Percentiles rank a stretch among this genome's conserved stretches.
Evolutionary conservation across 2,888 invertebrate species (phyloP).

Genomic region (Bellardia bayeri): DNA sequence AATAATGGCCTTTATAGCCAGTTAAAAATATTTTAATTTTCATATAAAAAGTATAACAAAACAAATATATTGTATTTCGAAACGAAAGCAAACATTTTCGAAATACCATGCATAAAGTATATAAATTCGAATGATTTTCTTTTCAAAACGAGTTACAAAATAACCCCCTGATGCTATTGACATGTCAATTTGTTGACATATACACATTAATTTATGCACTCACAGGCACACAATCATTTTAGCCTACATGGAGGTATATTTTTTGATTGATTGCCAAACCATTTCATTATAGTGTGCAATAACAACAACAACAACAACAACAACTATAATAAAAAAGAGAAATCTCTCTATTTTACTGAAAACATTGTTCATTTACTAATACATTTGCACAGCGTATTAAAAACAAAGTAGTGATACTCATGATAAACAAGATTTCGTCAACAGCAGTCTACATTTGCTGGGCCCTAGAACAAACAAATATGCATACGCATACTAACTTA

Average conservation of each 20-base stretch:
- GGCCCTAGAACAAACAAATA: too few relatives aligned
- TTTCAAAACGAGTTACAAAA: too few relatives aligned
- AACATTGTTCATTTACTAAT: conserved; percentile 36
- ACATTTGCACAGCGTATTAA: neutral
- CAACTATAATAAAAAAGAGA: neutral
- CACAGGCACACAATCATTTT: neutral
- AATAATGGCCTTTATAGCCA: too few relatives aligned
- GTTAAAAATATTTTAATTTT: neutral
- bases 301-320: neutral
- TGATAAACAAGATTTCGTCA: neutral
- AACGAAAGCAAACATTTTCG: neutral
- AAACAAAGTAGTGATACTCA: neutral
- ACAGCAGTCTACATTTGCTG: neutral
- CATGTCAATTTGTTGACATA: conserved; percentile 46
- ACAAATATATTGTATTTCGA: too few relatives aligned
- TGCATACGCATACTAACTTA: too few relatives aligned
- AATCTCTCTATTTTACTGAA: conserved; percentile 13
- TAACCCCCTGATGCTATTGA: neutral
- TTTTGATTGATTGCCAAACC: conserved; percentile 68
- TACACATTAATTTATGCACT: conserved; percentile 24
- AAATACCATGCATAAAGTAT: too few relatives aligned
- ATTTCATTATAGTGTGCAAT: conserved; percentile 30
- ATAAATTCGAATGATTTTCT: too few relatives aligned
- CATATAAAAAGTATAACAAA: conserved; percentile 2
- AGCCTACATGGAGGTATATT: conserved; percentile 17